Evolutionary conservation across 2,888 invertebrate species (phyloP).

Genomic region (Microdon myrmicae): DNA sequence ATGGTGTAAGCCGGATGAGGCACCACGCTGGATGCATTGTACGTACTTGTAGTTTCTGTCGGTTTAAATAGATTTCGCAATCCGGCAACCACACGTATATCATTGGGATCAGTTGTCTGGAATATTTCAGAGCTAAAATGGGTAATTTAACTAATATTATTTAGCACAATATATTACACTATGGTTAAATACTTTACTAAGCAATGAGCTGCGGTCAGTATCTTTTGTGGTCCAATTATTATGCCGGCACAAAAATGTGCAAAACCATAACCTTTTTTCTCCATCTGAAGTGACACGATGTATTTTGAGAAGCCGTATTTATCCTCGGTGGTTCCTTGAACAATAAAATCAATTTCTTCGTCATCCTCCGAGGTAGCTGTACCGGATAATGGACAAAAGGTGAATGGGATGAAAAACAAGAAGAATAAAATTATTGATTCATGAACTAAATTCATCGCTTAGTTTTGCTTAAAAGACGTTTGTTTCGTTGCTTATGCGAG

Average conservation of each 20-base stretch:
- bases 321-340: conserved; percentile 3
- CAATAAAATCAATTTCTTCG: no score
- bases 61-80: conserved; percentile 10
- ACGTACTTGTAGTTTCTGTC: not conserved
- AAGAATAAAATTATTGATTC: no score
- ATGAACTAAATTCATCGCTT: no score
- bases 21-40: not conserved
- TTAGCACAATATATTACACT: not conserved
- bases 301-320: conserved; percentile 1
- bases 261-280: not conserved
- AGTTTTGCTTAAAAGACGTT: no score
- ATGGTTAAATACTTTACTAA: conserved; percentile 7
- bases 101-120: not conserved
- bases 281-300: conserved; percentile 19
- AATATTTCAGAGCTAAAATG: no score
- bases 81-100: conserved; percentile 14
- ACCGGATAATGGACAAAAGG: no score
- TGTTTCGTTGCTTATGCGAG: no score
- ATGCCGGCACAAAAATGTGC: conserved; percentile 30
- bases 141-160: no score
- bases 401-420: no score
- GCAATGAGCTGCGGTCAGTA: conserved; percentile 38
- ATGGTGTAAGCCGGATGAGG: not conserved
- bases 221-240: conserved; percentile 14
- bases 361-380: no score